These are phyloP conservation scores for Empidonax traillii DNA, from an alignment of 2,113 vertebrate genomes.

Conservation along the genomic window DNA sequence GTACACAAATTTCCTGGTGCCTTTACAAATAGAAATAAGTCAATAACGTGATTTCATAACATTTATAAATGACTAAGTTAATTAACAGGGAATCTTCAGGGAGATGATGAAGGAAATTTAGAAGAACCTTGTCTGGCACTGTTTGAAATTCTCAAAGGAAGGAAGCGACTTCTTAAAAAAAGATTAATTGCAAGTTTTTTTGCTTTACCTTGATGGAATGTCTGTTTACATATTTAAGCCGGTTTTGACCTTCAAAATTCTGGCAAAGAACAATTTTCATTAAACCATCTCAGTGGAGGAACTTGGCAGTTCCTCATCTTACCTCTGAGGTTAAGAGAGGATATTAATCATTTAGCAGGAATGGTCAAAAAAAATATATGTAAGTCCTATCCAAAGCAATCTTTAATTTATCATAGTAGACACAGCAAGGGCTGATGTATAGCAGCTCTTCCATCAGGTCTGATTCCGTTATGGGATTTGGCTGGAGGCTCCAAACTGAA, in stretches of 20 bases:
- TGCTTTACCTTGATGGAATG: neutral
- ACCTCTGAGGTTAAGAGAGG: neutral
- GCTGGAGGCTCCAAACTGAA: neutral
- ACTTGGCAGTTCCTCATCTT: neutral
- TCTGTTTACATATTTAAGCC: conserved; percentile 14
- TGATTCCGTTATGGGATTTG: neutral
- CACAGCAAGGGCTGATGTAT: neutral
- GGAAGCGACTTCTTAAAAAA: neutral
- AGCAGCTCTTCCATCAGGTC: neutral
- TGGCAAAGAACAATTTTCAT: conserved; percentile 19
- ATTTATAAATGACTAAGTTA: conserved; percentile 47
- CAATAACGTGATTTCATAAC: conserved; percentile 12
- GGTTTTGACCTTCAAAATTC: conserved; percentile 34
- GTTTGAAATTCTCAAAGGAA: conserved; percentile 31
- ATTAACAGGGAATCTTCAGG: conserved; percentile 59
- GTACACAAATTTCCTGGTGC: conserved; percentile 7
- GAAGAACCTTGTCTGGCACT: neutral
- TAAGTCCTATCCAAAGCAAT: neutral
- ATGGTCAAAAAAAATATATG: neutral
- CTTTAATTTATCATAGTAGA: neutral
- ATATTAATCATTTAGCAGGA: conserved; percentile 1
- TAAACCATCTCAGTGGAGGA: conserved; percentile 9
- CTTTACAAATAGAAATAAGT: conserved; percentile 44
- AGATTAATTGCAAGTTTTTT: conserved; percentile 23
- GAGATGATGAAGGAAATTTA: conserved; percentile 44